Percentiles rank a stretch among this genome's conserved stretches.
phyloP scores from a whole-genome alignment of 2,888 invertebrate genomes.

The Coelopa pilipes region DNA sequence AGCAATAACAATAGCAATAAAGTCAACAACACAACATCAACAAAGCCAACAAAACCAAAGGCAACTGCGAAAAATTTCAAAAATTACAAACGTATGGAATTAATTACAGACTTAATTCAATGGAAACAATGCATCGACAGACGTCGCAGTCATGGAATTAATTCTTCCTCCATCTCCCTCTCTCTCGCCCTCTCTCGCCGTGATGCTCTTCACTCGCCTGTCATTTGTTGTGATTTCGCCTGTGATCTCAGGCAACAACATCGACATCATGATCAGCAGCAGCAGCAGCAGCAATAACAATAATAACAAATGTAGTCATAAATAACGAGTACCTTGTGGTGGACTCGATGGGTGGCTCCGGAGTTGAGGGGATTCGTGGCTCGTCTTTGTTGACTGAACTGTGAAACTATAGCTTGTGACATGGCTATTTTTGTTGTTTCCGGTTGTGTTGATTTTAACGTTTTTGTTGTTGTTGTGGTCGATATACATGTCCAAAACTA shows the following conservation, averaged over 20 bases:
- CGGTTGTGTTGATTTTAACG: neutral
- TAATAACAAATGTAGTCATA: neutral
- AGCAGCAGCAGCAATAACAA: no score
- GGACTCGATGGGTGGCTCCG: neutral
- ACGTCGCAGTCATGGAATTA: neutral
- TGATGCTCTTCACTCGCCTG: neutral
- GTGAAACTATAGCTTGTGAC: neutral
- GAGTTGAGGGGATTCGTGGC: neutral
- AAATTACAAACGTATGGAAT: slow-evolving; percentile 5
- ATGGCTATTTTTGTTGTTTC: neutral
- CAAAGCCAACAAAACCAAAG: no score
- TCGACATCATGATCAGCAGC: neutral
- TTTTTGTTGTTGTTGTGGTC: no score
- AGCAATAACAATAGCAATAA: no score
- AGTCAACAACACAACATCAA: no score
- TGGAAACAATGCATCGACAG: slow-evolving; percentile 4
- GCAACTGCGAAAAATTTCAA: neutral
- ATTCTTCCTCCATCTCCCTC: neutral
- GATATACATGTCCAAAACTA: neutral
- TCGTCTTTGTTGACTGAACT: slow-evolving; percentile 5
- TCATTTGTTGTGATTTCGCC: neutral
- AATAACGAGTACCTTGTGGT: neutral
- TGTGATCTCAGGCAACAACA: neutral
- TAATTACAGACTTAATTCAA: slow-evolving; percentile 18
- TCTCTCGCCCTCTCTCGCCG: no score